Percentiles rank a stretch among this genome's conserved stretches.
Evolutionary conservation across 2,888 invertebrate species (phyloP).

Genomic region (Thera obeliscata): DNA sequence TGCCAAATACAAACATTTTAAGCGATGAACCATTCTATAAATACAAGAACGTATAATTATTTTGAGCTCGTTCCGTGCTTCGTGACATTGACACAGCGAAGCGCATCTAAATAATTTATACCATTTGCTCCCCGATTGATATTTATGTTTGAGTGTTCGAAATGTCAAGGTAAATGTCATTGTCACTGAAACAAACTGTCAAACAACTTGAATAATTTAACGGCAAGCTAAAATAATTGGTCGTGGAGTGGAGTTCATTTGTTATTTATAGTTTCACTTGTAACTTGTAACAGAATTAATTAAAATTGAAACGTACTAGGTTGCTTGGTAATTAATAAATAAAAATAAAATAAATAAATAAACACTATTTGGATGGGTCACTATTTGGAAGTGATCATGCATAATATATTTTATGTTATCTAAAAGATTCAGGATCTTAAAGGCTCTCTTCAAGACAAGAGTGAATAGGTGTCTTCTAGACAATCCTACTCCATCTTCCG

Average conservation of each 20-base stretch:
- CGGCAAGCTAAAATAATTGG: background rate
- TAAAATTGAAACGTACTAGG: background rate
- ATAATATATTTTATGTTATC: too few species aligned
- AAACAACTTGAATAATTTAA: constrained; percentile 7
- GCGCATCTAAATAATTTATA: constrained; percentile 15
- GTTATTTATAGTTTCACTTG: background rate
- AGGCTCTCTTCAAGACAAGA: too few species aligned
- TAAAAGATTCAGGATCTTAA: too few species aligned
- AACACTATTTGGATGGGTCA: too few species aligned
- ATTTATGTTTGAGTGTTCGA: constrained; percentile 5
- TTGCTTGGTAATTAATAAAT: too few species aligned
- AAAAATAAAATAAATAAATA: too few species aligned
- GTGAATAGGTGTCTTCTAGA: too few species aligned
- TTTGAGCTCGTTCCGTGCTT: background rate
- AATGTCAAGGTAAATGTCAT: constrained; percentile 14
- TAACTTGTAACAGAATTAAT: background rate
- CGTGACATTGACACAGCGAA: constrained; percentile 13
- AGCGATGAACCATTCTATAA: too few species aligned
- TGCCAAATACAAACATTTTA: too few species aligned
- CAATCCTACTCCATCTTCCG: too few species aligned
- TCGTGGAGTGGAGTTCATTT: background rate
- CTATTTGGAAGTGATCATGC: too few species aligned
- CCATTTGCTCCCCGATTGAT: constrained; percentile 4
- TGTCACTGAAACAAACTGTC: constrained; percentile 1
- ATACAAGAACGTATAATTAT: too few species aligned